A percentile compares a stretch with the other conserved stretches of the same genome.
These are phyloP conservation scores for Elephantulus edwardii DNA, from an alignment of 2,113 vertebrate genomes.

Conservation along the genomic window DNA sequence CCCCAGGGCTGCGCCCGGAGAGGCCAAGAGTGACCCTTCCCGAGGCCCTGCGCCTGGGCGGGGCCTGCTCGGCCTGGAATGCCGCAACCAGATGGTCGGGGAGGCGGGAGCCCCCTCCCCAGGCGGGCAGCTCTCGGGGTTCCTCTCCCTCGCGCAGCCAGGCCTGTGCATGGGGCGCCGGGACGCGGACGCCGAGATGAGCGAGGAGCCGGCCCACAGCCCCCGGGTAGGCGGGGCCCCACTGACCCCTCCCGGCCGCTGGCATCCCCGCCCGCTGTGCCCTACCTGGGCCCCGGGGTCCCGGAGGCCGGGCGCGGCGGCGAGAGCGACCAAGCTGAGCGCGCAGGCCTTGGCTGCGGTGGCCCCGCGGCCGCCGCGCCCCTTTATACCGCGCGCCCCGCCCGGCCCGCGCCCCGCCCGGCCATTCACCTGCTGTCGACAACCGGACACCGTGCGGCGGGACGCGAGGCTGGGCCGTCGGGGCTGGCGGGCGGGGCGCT, in stretches of 20 bases:
- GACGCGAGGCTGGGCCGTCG: constrained; percentile 73
- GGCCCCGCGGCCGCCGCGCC: constrained; percentile 37
- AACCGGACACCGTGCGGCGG: constrained; percentile 86
- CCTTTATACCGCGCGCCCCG: constrained; percentile 73
- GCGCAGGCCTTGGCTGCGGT: constrained; percentile 41
- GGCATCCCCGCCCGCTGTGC: background rate
- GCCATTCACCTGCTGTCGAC: constrained; percentile 92
- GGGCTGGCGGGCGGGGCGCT: constrained; percentile 54
- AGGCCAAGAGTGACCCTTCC: background rate
- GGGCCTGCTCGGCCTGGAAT: background rate
- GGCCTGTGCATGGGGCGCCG: background rate
- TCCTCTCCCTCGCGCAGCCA: background rate
- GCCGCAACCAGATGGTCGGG: background rate
- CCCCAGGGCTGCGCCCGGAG: background rate
- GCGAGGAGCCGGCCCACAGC: background rate
- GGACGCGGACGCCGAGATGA: background rate
- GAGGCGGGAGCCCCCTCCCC: background rate
- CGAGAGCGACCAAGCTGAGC: background rate
- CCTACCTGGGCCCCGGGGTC: constrained; percentile 63
- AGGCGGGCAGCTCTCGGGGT: background rate
- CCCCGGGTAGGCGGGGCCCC: background rate
- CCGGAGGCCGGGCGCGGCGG: background rate
- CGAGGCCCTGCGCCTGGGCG: background rate
- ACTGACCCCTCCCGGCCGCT: background rate
- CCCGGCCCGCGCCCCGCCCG: constrained; percentile 66